Percentiles rank a stretch among this genome's conserved stretches.
These are phyloP conservation scores for Phenacoccus solenopsis DNA, from an alignment of 1,140 invertebrate genomes.

Conservation along the genomic window DNA sequence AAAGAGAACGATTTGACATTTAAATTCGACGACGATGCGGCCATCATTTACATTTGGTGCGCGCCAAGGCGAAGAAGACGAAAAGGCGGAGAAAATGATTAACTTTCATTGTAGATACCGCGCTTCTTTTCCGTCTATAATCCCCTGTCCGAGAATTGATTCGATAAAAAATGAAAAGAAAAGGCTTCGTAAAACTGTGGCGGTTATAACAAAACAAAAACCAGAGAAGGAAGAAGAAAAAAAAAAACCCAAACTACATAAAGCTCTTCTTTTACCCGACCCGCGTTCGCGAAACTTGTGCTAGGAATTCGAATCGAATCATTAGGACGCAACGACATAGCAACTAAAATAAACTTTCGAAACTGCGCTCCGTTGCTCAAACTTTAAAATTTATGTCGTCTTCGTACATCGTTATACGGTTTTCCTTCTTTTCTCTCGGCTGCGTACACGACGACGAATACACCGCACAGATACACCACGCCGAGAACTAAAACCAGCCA, in stretches of 20 bases:
- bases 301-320: conserved; percentile 15
- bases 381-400: conserved; percentile 18
- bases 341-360: conserved; percentile 17
- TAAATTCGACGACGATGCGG: no score
- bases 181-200: conserved; percentile 9
- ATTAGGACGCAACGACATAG: conserved; percentile 16
- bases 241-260: conserved; percentile 8
- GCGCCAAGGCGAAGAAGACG: no score
- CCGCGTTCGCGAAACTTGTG: conserved; percentile 6
- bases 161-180: conserved; percentile 16
- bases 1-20: no score
- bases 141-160: conserved; percentile 6
- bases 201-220: not conserved
- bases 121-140: not conserved
- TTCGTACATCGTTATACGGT: conserved; percentile 14
- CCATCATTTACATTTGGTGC: no score
- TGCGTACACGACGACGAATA: not conserved
- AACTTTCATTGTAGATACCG: not conserved
- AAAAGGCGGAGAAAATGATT: not conserved
- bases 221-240: conserved; percentile 3
- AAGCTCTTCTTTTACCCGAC: not conserved
- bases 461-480: not conserved
- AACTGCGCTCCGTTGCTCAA: conserved; percentile 15
- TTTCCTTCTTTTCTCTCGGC: not conserved
- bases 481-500: not conserved